Evolutionary conservation across 2,113 vertebrate genomes (phyloP).

Genomic region (Entomyzon cyanotis): DNA sequence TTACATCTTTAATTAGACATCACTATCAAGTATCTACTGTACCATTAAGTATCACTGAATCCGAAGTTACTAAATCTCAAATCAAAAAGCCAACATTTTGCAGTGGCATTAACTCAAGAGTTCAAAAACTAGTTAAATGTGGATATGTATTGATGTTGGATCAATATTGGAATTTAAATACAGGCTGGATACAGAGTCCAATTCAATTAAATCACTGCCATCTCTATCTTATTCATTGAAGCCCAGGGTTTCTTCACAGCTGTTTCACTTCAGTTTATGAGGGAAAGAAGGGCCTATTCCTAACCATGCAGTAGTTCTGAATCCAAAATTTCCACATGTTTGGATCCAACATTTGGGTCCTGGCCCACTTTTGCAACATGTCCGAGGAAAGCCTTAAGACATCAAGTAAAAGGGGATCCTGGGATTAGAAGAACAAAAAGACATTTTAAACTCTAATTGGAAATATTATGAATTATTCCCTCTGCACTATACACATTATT

Average conservation of each 20-base stretch:
- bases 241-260: not conserved
- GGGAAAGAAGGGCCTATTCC: not conserved
- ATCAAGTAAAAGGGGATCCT: not conserved
- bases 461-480: not conserved
- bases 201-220: not conserved
- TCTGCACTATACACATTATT: not conserved
- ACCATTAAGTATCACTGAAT: not conserved
- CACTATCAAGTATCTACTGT: not conserved
- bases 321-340: constrained; percentile 47
- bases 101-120: not conserved
- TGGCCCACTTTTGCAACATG: not conserved
- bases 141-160: not conserved
- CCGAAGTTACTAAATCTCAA: not conserved
- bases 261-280: not conserved
- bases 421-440: not conserved
- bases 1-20: not conserved
- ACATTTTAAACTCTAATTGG: not conserved
- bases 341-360: not conserved
- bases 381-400: not conserved
- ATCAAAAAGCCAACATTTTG: not conserved
- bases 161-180: not conserved
- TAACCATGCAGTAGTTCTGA: not conserved
- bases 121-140: not conserved
- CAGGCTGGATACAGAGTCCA: not conserved
- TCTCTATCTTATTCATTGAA: not conserved